phyloP scores from a whole-genome alignment of 2,888 invertebrate species.

The Plagodis dolabraria region DNA sequence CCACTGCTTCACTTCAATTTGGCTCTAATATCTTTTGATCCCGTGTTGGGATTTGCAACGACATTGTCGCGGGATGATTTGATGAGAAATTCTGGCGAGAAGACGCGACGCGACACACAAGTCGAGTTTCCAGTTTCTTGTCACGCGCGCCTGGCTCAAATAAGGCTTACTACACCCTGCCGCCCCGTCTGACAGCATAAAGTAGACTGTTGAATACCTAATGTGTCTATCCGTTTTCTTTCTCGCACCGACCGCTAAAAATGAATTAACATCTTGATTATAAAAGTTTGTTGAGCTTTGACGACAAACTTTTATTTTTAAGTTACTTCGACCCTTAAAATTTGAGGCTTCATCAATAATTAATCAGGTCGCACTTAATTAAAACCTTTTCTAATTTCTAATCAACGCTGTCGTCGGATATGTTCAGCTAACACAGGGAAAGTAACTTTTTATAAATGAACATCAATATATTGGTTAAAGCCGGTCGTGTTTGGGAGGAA shows the following conservation, averaged over 20 bases:
- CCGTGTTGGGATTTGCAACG: slow-evolving; percentile 77
- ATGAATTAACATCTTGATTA: slow-evolving; percentile 41
- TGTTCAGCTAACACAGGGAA: too few species aligned
- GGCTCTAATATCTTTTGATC: slow-evolving; percentile 79
- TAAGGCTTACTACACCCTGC: slow-evolving; percentile 78
- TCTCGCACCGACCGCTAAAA: slow-evolving; percentile 32
- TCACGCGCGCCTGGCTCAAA: slow-evolving; percentile 81
- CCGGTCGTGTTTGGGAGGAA: background rate
- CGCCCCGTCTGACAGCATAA: slow-evolving; percentile 66
- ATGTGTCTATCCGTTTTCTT: slow-evolving; percentile 56
- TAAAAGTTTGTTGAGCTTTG: slow-evolving; percentile 36
- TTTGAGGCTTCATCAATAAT: slow-evolving; percentile 38
- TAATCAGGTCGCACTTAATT: slow-evolving; percentile 41
- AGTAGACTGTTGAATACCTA: slow-evolving; percentile 77
- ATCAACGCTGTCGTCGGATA: background rate
- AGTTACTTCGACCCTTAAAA: slow-evolving; percentile 26
- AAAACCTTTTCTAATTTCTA: slow-evolving; percentile 20
- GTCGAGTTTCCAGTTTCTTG: slow-evolving; percentile 78
- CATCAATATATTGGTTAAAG: background rate
- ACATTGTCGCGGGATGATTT: slow-evolving; percentile 81
- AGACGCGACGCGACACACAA: slow-evolving; percentile 74
- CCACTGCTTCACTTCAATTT: slow-evolving; percentile 71
- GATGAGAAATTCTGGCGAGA: slow-evolving; percentile 78
- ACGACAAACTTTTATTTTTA: slow-evolving; percentile 33
- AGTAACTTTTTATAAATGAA: too few species aligned